A percentile compares a stretch with the other conserved stretches of the same genome.
Evolutionary conservation across 2,888 invertebrate species (phyloP).

Genomic region (Galeruca laticollis): DNA sequence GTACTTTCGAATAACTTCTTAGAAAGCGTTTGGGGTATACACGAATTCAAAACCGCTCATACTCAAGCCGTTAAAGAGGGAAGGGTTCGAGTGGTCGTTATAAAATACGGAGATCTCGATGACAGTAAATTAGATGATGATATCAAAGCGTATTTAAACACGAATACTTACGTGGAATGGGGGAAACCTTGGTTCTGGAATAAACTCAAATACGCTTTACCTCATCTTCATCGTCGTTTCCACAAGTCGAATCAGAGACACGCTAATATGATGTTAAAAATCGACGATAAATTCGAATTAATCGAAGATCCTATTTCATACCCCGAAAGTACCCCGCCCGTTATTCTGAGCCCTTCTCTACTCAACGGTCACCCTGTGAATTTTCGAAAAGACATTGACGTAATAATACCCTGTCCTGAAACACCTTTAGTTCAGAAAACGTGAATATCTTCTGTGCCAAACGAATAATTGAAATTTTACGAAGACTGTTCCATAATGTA

Average conservation of each 20-base stretch:
- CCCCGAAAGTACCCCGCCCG: conserved; percentile 47
- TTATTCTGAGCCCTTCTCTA: conserved; percentile 41
- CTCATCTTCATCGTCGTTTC: conserved; percentile 67
- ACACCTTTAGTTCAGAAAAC: conserved; percentile 35
- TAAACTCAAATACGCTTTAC: conserved; percentile 79
- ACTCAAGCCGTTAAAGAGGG: conserved; percentile 77
- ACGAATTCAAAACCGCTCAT: conserved; percentile 83
- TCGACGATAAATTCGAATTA: conserved; percentile 56
- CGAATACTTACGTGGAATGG: conserved; percentile 86
- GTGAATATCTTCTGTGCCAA: conserved; percentile 19
- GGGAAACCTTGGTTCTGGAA: conserved; percentile 88
- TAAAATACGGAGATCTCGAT: conserved; percentile 80
- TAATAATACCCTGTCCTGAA: conserved; percentile 49
- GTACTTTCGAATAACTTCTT: conserved; percentile 80
- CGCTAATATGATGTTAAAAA: conserved; percentile 55
- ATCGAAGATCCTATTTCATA: conserved; percentile 64
- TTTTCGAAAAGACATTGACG: conserved; percentile 25
- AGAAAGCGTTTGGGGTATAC: conserved; percentile 80
- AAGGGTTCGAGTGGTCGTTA: conserved; percentile 77
- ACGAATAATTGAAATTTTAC: conserved; percentile 18
- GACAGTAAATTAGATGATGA: conserved; percentile 74
- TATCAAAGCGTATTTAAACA: conserved; percentile 77
- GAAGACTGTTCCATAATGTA: neutral
- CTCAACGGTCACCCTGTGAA: conserved; percentile 45
- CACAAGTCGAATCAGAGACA: conserved; percentile 51